Percentiles rank a stretch among this genome's conserved stretches.
phyloP scores from a whole-genome alignment of 35 echinoderm and acorn worm species.

The Lytechinus pictus region DNA sequence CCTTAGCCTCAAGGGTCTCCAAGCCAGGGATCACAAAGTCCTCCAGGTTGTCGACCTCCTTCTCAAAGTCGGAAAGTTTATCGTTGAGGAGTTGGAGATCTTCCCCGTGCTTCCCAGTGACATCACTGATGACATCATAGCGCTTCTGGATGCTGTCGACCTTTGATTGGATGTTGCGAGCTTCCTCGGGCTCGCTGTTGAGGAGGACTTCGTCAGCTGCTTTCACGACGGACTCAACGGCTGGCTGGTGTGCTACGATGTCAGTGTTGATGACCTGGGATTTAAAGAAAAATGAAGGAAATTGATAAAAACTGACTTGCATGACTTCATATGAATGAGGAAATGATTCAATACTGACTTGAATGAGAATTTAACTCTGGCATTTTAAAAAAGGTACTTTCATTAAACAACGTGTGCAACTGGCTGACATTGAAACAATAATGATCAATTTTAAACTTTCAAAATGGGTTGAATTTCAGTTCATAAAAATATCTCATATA shows the following conservation, averaged over 20 bases:
- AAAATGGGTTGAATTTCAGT: no score
- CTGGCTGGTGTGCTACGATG: slow-evolving; percentile 84
- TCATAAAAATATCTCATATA: no score
- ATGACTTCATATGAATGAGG: no score
- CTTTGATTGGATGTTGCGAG: slow-evolving; percentile 67
- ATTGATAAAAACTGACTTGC: background rate
- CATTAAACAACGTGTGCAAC: no score
- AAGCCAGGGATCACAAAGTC: slow-evolving; percentile 87
- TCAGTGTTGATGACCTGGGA: slow-evolving; percentile 84
- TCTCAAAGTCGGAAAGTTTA: slow-evolving; percentile 88
- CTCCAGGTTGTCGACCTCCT: slow-evolving; percentile 91
- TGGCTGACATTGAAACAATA: no score
- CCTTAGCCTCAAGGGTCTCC: slow-evolving; percentile 74
- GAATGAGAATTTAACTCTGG: no score
- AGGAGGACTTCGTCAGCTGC: slow-evolving; percentile 66
- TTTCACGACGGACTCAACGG: slow-evolving; percentile 75
- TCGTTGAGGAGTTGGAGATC: slow-evolving; percentile 63
- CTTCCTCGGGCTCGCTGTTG: slow-evolving; percentile 76
- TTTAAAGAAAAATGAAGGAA: background rate
- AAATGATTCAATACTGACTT: no score
- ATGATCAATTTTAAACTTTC: no score
- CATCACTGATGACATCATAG: slow-evolving; percentile 61
- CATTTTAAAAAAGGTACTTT: no score
- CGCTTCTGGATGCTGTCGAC: slow-evolving; percentile 79
- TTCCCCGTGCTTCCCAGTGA: slow-evolving; percentile 68